Conservation (phyloP, 2,113 vertebrate genomes). For the Opisthocomus hoazin region DNA sequence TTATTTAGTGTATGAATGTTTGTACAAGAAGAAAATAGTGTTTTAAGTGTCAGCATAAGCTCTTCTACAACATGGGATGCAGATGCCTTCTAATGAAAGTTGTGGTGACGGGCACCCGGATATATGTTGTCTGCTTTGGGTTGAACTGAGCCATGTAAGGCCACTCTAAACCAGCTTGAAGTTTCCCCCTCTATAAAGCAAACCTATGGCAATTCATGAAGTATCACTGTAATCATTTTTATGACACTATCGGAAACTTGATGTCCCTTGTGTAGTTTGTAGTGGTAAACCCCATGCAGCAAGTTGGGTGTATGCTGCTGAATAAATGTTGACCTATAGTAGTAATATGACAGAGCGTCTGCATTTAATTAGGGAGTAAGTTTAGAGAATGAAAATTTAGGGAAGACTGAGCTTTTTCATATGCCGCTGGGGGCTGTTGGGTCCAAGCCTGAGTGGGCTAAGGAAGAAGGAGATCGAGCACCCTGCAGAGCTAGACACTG, state of each 20-base stretch:
- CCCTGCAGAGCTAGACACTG: background rate
- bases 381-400: background rate
- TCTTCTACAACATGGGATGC: background rate
- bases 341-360: background rate
- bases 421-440: background rate
- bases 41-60: background rate
- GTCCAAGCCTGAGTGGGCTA: background rate
- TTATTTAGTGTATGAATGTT: background rate
- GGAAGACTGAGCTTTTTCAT: background rate
- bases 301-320: background rate
- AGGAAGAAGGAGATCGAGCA: background rate
- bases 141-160: background rate
- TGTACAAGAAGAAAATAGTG: background rate
- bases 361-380: background rate
- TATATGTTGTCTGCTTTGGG: background rate
- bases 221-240: background rate
- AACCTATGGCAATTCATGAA: background rate
- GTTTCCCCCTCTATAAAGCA: background rate
- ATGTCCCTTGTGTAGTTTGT: background rate
- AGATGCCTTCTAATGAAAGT: background rate
- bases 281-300: background rate
- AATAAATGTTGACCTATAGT: background rate
- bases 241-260: background rate
- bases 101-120: background rate
- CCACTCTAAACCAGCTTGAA: background rate